These are phyloP conservation scores for Hyposoter didymator DNA, from an alignment of 2,888 invertebrate species.

Conservation along the genomic window DNA sequence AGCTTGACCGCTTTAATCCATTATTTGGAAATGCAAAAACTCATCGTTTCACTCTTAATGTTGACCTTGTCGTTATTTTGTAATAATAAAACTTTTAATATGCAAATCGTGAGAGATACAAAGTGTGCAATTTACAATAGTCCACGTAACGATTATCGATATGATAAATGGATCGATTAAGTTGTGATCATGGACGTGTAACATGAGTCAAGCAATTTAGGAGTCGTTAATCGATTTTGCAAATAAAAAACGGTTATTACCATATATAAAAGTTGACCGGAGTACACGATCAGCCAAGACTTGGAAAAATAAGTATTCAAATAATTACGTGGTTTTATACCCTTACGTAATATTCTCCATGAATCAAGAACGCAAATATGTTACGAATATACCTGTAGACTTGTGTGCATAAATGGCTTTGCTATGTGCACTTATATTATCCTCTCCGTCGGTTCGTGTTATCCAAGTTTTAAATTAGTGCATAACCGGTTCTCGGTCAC, in stretches of 20 bases:
- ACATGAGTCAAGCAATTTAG: neutral
- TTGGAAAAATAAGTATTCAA: conserved; percentile 30
- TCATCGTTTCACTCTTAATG: neutral
- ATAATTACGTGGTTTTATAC: conserved; percentile 44
- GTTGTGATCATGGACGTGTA: neutral
- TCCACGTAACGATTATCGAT: neutral
- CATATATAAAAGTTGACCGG: neutral
- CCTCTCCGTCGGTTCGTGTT: conserved; percentile 38
- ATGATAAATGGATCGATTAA: conserved; percentile 11
- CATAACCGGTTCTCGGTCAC: conserved; percentile 51
- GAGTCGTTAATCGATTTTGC: conserved; percentile 4
- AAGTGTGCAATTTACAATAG: neutral
- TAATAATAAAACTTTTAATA: neutral
- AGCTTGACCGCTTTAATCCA: neutral
- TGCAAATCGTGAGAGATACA: neutral
- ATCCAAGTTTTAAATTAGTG: conserved; percentile 56
- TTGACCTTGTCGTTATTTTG: neutral
- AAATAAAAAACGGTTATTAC: conserved; percentile 3
- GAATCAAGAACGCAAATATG: conserved; percentile 44
- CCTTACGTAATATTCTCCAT: conserved; percentile 58
- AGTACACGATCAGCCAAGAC: neutral
- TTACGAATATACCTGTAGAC: neutral
- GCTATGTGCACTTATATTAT: conserved; percentile 14
- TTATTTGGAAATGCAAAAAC: neutral
- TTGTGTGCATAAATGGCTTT: neutral